Conservation (phyloP, 2,888 invertebrate genomes). For the Taphrorychus bicolor region DNA sequence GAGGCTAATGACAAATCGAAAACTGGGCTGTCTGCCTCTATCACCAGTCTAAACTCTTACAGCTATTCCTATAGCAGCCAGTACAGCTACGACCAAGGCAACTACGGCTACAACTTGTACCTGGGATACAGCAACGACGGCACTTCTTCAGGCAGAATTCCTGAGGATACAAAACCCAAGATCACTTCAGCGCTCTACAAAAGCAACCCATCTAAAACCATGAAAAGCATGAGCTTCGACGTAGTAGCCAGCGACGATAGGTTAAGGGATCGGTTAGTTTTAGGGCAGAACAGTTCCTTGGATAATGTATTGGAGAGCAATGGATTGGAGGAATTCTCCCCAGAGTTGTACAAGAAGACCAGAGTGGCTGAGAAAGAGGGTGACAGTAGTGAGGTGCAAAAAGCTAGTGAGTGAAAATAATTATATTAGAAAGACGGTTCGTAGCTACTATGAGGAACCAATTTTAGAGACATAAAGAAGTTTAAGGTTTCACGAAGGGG, state of each 20-base stretch:
- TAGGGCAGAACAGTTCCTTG: constrained; percentile 31
- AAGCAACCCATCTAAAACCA: constrained; percentile 60
- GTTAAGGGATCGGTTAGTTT: constrained; percentile 5
- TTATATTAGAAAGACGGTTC: too few relatives aligned
- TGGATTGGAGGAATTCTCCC: constrained; percentile 34
- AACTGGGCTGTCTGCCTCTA: constrained; percentile 84
- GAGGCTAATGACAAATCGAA: constrained; percentile 29
- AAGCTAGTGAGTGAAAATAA: not conserved
- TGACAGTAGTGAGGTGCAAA: too few relatives aligned
- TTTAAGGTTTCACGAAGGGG: not conserved
- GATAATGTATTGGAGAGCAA: constrained; percentile 39
- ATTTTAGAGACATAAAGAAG: not conserved
- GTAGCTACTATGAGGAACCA: constrained; percentile 9
- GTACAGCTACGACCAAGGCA: constrained; percentile 76
- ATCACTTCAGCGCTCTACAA: constrained; percentile 76
- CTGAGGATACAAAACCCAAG: constrained; percentile 66
- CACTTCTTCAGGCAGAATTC: constrained; percentile 8
- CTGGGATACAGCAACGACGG: constrained; percentile 55
- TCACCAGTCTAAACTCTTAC: constrained; percentile 75
- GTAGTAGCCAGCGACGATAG: constrained; percentile 51
- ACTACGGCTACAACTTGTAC: constrained; percentile 73
- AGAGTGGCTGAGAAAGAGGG: not conserved
- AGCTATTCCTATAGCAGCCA: constrained; percentile 84
- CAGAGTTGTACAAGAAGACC: constrained; percentile 15
- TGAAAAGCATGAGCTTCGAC: constrained; percentile 45